phyloP scores from a whole-genome alignment of 2,888 invertebrate species.

The Boloria euphrosyne region DNA sequence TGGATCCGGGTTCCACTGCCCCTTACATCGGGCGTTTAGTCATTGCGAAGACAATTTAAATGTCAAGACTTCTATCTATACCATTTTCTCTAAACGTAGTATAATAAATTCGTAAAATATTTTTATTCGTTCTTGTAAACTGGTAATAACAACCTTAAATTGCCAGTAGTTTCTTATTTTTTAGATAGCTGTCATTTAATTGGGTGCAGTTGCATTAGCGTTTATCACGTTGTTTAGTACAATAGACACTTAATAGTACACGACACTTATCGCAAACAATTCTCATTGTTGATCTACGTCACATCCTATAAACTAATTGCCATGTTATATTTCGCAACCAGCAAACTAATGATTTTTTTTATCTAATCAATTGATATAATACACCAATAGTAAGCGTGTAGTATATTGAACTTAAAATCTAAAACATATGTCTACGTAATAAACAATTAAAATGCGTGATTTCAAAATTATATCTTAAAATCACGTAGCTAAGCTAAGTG shows the following conservation, averaged over 20 bases:
- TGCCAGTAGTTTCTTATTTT: constrained; percentile 34
- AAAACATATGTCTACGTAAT: too few relatives aligned
- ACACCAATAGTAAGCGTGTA: too few relatives aligned
- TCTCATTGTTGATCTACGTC: constrained; percentile 51
- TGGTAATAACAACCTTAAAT: constrained; percentile 6
- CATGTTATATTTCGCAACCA: constrained; percentile 59
- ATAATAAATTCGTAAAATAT: not conserved
- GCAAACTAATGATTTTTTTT: not conserved
- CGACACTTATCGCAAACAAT: constrained; percentile 46
- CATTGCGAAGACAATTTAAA: constrained; percentile 46
- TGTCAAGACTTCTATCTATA: constrained; percentile 5
- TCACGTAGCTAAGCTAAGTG: constrained; percentile 39
- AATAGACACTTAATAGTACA: constrained; percentile 46
- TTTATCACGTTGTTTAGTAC: constrained; percentile 48
- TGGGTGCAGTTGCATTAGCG: constrained; percentile 45
- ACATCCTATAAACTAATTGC: constrained; percentile 57
- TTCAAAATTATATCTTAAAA: not conserved
- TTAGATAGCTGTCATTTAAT: constrained; percentile 49
- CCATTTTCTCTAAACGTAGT: not conserved
- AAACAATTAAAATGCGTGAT: too few relatives aligned
- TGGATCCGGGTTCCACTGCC: constrained; percentile 61
- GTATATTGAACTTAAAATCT: too few relatives aligned
- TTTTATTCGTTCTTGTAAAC: too few relatives aligned
- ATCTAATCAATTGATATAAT: too few relatives aligned
- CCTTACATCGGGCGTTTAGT: constrained; percentile 52